These are phyloP conservation scores for Anisognathus igniventris DNA, from an alignment of 2,797 vertebrate species.

Conservation along the genomic window DNA sequence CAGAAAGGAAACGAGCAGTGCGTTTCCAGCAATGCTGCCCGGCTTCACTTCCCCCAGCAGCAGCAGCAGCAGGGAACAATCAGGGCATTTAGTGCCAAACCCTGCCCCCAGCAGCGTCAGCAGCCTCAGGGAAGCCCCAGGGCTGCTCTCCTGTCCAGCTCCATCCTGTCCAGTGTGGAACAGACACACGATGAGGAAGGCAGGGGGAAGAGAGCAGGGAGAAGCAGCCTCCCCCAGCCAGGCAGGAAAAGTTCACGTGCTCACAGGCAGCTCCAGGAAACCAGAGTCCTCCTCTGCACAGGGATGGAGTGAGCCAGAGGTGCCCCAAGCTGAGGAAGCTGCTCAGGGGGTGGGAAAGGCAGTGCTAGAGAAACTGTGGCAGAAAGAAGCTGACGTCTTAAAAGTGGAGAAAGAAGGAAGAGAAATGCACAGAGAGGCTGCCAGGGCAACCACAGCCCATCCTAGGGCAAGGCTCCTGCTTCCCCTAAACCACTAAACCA, in stretches of 20 bases:
- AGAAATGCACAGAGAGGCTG: neutral
- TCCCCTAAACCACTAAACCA: neutral
- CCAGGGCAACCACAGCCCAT: neutral
- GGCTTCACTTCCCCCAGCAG: neutral
- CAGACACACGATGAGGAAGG: neutral
- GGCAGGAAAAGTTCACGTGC: neutral
- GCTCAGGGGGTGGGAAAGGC: neutral
- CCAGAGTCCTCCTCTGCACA: neutral
- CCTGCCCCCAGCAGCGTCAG: neutral
- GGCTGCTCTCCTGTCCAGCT: neutral
- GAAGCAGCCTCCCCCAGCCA: neutral
- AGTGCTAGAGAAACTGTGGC: accelerated
- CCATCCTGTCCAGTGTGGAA: accelerated
- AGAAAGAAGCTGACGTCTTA: neutral
- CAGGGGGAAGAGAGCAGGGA: neutral
- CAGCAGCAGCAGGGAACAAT: neutral
- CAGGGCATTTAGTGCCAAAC: neutral
- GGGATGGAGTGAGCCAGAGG: neutral
- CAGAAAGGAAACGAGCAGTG: neutral
- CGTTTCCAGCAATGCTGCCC: neutral
- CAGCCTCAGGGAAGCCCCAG: neutral
- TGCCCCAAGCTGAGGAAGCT: neutral
- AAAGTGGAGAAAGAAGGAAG: neutral
- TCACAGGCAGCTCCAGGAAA: neutral
- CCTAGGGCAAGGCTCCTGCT: neutral